phyloP scores from a whole-genome alignment of 2,888 invertebrate species.

The Eristalis tenax region DNA sequence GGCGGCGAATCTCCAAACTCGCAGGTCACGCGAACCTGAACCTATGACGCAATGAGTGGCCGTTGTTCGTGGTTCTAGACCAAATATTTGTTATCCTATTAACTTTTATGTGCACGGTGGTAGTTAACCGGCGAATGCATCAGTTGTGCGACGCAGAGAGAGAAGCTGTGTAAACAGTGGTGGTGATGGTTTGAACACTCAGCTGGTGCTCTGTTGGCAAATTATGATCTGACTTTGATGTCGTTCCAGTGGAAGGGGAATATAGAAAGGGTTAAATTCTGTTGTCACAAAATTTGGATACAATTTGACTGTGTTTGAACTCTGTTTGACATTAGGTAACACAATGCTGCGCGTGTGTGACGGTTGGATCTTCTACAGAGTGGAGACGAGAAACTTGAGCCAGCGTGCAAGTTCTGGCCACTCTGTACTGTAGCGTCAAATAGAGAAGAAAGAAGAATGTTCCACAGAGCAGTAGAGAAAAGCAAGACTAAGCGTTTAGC shows the following conservation, averaged over 20 bases:
- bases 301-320: too few relatives aligned
- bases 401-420: too few relatives aligned
- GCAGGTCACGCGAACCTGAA: slow-evolving; percentile 46
- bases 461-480: too few relatives aligned
- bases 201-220: slow-evolving; percentile 7
- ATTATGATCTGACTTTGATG: slow-evolving; percentile 31
- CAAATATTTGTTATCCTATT: slow-evolving; percentile 63
- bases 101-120: slow-evolving; percentile 22
- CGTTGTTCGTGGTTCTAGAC: background rate
- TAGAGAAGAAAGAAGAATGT: too few relatives aligned
- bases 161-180: background rate
- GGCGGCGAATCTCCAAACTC: slow-evolving; percentile 18
- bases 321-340: too few relatives aligned
- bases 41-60: slow-evolving; percentile 25
- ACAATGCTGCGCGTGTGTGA: background rate
- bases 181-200: background rate
- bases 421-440: too few relatives aligned
- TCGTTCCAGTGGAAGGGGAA: background rate
- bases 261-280: background rate
- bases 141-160: background rate
- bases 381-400: too few relatives aligned
- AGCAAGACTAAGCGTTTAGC: too few relatives aligned
- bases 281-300: too few relatives aligned
- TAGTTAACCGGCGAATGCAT: slow-evolving; percentile 2
- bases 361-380: too few relatives aligned